Conservation (phyloP, 1,140 invertebrate genomes). For the Eciton burchellii region DNA sequence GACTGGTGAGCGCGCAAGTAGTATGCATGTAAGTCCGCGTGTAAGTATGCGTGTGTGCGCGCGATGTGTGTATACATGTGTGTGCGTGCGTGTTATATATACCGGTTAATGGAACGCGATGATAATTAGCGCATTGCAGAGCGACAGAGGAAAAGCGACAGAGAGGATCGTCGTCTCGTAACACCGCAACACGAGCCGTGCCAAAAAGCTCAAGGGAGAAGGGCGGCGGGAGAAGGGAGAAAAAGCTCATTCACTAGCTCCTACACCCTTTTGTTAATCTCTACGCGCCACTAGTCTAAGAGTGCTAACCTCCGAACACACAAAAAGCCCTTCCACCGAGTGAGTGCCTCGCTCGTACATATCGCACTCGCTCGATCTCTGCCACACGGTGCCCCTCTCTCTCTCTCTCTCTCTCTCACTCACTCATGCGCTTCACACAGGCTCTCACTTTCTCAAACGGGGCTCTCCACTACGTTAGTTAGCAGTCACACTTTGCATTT, state of each 20-base stretch:
- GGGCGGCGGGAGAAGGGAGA: not conserved
- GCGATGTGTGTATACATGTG: too few relatives aligned
- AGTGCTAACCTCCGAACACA: constrained; percentile 75
- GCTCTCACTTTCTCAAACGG: constrained; percentile 57
- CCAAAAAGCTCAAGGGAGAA: constrained; percentile 75
- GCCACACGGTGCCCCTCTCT: constrained; percentile 18
- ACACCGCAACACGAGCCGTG: constrained; percentile 63
- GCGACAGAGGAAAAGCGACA: constrained; percentile 67
- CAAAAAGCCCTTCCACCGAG: constrained; percentile 68
- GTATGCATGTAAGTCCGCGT: not conserved
- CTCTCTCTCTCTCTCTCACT: constrained; percentile 20
- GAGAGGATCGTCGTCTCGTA: constrained; percentile 64
- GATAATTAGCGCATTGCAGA: constrained; percentile 62
- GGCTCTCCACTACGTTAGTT: constrained; percentile 71
- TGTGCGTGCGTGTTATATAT: constrained; percentile 33
- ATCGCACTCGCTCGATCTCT: constrained; percentile 26
- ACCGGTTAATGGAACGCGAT: constrained; percentile 47
- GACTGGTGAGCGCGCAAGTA: too few relatives aligned
- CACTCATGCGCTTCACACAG: constrained; percentile 30
- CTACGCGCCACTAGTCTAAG: constrained; percentile 73
- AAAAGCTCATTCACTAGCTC: constrained; percentile 75
- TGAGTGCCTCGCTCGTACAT: constrained; percentile 62
- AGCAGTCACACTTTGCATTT: constrained; percentile 67
- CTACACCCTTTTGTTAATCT: constrained; percentile 73
- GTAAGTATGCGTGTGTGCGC: not conserved